These are phyloP conservation scores for Anguilla rostrata DNA, from an alignment of 2,113 vertebrate genomes.

Conservation along the genomic window DNA sequence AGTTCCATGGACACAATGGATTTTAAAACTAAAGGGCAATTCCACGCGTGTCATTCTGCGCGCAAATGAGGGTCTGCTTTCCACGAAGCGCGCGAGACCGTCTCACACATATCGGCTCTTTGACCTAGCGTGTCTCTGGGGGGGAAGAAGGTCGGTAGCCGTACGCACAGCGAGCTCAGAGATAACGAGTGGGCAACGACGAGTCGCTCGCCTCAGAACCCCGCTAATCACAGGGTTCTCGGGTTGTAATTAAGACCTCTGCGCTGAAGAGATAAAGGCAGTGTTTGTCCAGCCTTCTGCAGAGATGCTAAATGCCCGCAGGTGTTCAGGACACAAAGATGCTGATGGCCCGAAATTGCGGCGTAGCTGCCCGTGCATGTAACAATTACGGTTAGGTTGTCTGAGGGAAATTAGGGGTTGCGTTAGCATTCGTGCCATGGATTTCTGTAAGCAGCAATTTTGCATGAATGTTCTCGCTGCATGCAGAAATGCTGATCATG, in stretches of 20 bases:
- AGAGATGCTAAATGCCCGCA: slow-evolving; percentile 66
- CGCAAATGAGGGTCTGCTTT: not conserved
- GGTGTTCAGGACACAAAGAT: slow-evolving; percentile 56
- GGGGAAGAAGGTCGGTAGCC: not conserved
- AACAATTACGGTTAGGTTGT: slow-evolving; percentile 64
- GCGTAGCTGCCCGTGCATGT: slow-evolving; percentile 49
- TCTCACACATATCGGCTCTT: not conserved
- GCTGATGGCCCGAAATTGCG: slow-evolving; percentile 66
- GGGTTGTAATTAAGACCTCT: slow-evolving; percentile 45
- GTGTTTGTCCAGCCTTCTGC: slow-evolving; percentile 46
- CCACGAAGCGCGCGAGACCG: not conserved
- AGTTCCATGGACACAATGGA: not conserved
- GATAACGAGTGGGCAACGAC: slow-evolving; percentile 26
- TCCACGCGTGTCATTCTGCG: not conserved
- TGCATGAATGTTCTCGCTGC: not conserved
- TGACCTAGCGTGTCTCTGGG: not conserved
- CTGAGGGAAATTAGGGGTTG: slow-evolving; percentile 68
- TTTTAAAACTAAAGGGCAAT: not conserved
- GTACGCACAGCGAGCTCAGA: not conserved
- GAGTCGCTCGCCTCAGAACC: slow-evolving; percentile 37
- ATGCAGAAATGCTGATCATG: not conserved
- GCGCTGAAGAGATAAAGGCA: slow-evolving; percentile 37
- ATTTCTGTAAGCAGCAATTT: slow-evolving; percentile 38
- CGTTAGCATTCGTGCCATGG: slow-evolving; percentile 35
- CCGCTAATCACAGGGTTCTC: slow-evolving; percentile 42